phyloP scores from a whole-genome alignment of 2,797 vertebrate species.

The Scolopax rusticola region DNA sequence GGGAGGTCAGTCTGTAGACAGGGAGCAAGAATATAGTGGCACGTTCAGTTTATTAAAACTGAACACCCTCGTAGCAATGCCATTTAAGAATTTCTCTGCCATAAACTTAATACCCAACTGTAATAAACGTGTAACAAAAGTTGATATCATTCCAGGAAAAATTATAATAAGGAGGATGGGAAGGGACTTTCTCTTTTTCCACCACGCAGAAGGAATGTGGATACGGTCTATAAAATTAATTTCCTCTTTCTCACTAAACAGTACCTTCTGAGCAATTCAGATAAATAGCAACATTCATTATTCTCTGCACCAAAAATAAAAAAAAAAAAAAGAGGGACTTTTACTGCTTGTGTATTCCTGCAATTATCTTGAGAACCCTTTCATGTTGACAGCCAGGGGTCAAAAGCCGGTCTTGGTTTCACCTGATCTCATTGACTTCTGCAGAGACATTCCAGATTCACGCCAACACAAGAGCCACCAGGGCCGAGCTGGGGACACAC shows the following conservation, averaged over 20 bases:
- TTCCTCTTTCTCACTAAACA: conserved; percentile 63
- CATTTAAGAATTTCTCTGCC: background rate
- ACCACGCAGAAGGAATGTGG: background rate
- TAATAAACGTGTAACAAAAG: background rate
- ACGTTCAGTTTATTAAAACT: background rate
- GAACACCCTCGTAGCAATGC: background rate
- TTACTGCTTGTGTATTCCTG: background rate
- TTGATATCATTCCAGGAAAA: background rate
- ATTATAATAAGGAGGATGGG: background rate
- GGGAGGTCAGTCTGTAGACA: accelerated
- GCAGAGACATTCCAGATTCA: conserved; percentile 8
- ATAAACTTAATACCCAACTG: background rate
- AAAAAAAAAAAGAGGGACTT: conserved; percentile 17
- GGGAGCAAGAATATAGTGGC: background rate
- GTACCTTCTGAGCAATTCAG: background rate
- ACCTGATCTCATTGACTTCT: conserved; percentile 35
- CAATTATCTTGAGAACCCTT: conserved; percentile 27
- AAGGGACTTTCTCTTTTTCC: conserved; percentile 39
- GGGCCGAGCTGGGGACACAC: background rate
- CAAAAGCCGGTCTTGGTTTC: conserved; percentile 12
- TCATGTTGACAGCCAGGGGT: conserved; percentile 21
- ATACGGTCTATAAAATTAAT: conserved; percentile 1
- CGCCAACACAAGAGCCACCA: background rate
- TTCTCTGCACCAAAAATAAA: background rate
- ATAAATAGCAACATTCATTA: background rate